Percentiles rank a stretch among this genome's conserved stretches.
These are phyloP conservation scores for Scolopax rusticola DNA, from an alignment of 2,797 vertebrate species.

Conservation along the genomic window DNA sequence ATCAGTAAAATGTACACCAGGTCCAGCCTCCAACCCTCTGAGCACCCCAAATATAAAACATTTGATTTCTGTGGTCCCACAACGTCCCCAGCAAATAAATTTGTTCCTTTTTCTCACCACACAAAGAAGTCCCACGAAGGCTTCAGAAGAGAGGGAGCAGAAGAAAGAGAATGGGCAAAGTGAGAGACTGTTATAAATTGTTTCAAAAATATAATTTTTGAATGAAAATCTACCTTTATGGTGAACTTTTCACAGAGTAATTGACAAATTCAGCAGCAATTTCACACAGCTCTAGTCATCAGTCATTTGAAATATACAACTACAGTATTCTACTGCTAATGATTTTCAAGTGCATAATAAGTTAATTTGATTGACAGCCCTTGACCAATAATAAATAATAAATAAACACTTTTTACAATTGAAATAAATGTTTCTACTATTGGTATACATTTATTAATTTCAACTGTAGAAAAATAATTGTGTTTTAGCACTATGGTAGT, in stretches of 20 bases:
- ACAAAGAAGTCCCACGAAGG: not conserved
- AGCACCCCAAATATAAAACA: not conserved
- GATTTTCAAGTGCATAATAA: conserved; percentile 49
- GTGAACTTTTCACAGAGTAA: conserved; percentile 15
- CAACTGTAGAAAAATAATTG: not conserved
- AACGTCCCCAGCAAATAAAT: not conserved
- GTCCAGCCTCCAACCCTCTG: not conserved
- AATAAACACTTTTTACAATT: conserved; percentile 2
- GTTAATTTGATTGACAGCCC: conserved; percentile 42
- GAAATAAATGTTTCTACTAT: conserved; percentile 3
- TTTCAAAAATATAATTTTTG: conserved; percentile 21
- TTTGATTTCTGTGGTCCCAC: not conserved
- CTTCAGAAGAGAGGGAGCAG: not conserved
- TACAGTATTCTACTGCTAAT: conserved; percentile 25
- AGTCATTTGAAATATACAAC: conserved; percentile 38
- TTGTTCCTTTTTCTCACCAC: not conserved
- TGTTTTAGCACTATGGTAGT: not conserved
- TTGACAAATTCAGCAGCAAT: conserved; percentile 45
- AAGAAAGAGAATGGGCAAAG: conserved; percentile 5
- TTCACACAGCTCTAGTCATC: conserved; percentile 24
- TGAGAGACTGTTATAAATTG: not conserved
- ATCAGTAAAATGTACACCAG: not conserved
- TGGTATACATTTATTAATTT: conserved; percentile 2
- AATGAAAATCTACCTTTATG: conserved; percentile 9
- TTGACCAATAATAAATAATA: conserved; percentile 1